Percentiles rank a stretch among this genome's conserved stretches.
phyloP scores from a whole-genome alignment of 2,888 invertebrate species.

The Lagria hirta region DNA sequence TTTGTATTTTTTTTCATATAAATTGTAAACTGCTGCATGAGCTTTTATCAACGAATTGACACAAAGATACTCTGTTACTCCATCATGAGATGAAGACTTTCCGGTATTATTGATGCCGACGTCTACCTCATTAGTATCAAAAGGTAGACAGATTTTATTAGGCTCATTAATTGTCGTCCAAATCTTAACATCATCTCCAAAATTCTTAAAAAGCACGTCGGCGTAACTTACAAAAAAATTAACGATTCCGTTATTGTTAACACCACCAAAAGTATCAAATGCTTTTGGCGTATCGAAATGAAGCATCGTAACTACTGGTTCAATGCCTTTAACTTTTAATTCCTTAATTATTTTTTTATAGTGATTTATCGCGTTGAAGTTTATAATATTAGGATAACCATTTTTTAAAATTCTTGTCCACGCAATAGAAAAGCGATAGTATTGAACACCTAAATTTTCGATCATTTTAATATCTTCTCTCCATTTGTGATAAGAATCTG shows the following conservation, averaged over 20 bases:
- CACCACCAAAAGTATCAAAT: not conserved
- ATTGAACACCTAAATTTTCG: not conserved
- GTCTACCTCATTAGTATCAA: too few relatives aligned
- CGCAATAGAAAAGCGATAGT: not conserved
- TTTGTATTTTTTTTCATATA: not conserved
- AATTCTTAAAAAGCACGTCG: not conserved
- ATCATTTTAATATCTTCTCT: not conserved
- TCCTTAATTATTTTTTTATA: not conserved
- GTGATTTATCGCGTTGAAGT: not conserved
- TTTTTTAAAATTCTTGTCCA: not conserved
- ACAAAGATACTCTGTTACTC: slow-evolving; percentile 38
- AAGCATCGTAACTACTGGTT: not conserved
- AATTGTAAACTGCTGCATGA: not conserved
- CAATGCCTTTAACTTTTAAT: not conserved
- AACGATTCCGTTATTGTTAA: not conserved
- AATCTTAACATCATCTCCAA: not conserved
- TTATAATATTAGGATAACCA: not conserved
- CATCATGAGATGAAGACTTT: slow-evolving; percentile 40
- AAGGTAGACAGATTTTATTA: too few relatives aligned
- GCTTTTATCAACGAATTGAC: not conserved
- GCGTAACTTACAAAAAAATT: not conserved
- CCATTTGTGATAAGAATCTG: not conserved
- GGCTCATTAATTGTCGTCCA: slow-evolving; percentile 39
- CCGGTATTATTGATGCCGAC: slow-evolving; percentile 42
- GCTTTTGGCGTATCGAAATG: not conserved